These are phyloP conservation scores for Eidolon helvum DNA, from an alignment of 2,113 vertebrate genomes.

Conservation along the genomic window DNA sequence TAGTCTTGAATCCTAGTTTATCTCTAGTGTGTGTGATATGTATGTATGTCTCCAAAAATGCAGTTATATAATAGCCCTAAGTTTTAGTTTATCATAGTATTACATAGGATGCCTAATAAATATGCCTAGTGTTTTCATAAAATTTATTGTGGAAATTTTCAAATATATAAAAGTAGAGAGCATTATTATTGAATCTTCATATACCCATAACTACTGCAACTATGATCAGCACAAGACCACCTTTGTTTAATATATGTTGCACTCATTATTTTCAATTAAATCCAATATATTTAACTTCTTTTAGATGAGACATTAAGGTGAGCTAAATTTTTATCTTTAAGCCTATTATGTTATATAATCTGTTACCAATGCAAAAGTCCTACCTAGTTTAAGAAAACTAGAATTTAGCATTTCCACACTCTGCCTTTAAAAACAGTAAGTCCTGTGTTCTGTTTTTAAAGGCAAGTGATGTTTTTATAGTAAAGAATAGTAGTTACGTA, in stretches of 20 bases:
- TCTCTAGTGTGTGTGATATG: background rate
- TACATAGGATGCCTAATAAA: background rate
- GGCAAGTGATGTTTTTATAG: background rate
- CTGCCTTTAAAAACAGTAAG: background rate
- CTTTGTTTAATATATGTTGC: background rate
- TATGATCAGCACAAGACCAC: background rate
- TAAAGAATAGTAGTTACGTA: background rate
- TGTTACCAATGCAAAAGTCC: background rate
- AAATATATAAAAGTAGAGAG: background rate
- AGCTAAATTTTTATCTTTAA: constrained; percentile 1
- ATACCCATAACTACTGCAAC: background rate
- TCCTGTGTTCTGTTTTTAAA: background rate
- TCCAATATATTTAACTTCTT: background rate
- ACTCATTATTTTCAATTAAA: background rate
- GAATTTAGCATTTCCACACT: background rate
- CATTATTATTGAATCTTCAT: background rate
- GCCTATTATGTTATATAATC: background rate
- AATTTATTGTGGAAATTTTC: background rate
- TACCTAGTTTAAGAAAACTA: background rate
- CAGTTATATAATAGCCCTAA: background rate
- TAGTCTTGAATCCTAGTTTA: background rate
- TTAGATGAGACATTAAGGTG: background rate
- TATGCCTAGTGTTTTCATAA: background rate
- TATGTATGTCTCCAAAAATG: background rate
- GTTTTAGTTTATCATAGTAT: background rate